Evolutionary conservation across 2,888 invertebrate species (phyloP).

Genomic region (Stenotaenia linearis): DNA sequence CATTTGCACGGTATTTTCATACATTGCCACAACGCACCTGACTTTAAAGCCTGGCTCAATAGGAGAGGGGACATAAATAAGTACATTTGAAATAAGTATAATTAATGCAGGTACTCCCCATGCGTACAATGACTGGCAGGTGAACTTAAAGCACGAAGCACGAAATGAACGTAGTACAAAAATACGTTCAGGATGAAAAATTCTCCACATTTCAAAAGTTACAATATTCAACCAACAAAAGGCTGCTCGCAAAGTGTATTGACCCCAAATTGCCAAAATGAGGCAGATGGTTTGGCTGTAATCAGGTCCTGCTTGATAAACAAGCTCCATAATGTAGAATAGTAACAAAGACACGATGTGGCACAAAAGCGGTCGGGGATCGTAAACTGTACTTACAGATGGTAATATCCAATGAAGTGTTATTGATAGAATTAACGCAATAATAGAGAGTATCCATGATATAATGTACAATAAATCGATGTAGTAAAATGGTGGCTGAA

Average conservation of each 20-base stretch:
- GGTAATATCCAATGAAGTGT: neutral
- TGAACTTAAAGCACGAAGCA: neutral
- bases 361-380: neutral
- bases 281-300: neutral
- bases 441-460: neutral
- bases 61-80: neutral
- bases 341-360: neutral
- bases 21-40: neutral
- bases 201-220: conserved; percentile 2
- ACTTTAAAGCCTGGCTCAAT: neutral
- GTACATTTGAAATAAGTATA: neutral
- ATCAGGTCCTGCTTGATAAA: neutral
- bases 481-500: neutral
- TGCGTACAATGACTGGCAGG: neutral
- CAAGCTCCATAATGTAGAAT: neutral
- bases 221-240: conserved; percentile 3
- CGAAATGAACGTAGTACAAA: neutral
- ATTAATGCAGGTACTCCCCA: neutral
- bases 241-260: neutral
- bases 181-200: neutral
- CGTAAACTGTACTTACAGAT: neutral
- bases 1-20: neutral
- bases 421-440: neutral
- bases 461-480: neutral
- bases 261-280: neutral